Percentiles rank a stretch among this genome's conserved stretches.
Evolutionary conservation across 2,797 vertebrate species (phyloP).

Genomic region (Sparus aurata): DNA sequence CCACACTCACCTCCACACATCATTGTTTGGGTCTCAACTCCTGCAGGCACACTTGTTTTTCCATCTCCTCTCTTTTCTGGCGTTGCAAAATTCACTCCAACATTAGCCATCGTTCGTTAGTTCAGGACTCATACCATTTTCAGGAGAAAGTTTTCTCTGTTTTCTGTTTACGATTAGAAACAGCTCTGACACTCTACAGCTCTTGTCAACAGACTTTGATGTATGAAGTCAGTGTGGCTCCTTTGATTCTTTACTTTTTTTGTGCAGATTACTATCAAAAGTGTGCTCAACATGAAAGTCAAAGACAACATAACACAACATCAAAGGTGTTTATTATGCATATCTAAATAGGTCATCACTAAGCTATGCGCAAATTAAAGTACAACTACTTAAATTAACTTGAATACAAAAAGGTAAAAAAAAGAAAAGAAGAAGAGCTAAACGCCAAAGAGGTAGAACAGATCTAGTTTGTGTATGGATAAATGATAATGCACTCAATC

Average conservation of each 20-base stretch:
- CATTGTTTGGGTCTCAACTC: too few relatives aligned
- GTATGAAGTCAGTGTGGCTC: too few relatives aligned
- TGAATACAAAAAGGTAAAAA: background rate
- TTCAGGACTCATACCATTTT: too few relatives aligned
- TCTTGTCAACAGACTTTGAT: background rate
- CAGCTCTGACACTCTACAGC: too few relatives aligned
- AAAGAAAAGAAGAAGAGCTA: background rate
- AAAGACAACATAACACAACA: background rate
- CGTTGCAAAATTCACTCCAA: too few relatives aligned
- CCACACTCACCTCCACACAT: too few relatives aligned
- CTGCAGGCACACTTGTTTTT: too few relatives aligned
- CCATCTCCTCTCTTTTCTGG: too few relatives aligned
- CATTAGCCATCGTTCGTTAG: too few relatives aligned
- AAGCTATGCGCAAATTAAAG: slow-evolving; percentile 6
- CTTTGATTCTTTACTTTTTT: background rate
- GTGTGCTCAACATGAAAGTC: background rate
- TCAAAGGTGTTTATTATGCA: slow-evolving; percentile 11
- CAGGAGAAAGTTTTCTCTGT: too few relatives aligned
- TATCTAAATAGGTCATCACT: slow-evolving; percentile 3
- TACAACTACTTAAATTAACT: background rate
- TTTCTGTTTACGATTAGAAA: too few relatives aligned
- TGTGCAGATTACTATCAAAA: background rate
- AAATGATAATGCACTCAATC: background rate
- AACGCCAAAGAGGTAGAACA: slow-evolving; percentile 39
- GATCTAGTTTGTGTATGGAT: background rate